Percentiles rank a stretch among this genome's conserved stretches.
Evolutionary conservation across 1,140 invertebrate genomes (phyloP).

Genomic region (Apis laboriosa): DNA sequence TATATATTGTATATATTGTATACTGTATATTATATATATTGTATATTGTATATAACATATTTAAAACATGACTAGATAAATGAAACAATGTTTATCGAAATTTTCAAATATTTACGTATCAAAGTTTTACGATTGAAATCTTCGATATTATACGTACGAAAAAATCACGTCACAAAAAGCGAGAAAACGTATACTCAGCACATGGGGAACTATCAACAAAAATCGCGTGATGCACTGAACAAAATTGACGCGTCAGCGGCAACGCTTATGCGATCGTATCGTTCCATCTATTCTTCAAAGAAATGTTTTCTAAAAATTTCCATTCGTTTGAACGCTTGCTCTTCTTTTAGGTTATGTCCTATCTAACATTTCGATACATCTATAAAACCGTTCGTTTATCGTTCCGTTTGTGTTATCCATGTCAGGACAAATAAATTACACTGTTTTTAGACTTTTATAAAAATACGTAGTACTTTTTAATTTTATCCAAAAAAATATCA

Average conservation of each 20-base stretch:
- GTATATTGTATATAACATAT: too few species aligned
- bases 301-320: background rate
- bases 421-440: too few species aligned
- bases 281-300: background rate
- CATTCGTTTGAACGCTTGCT: background rate
- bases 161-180: too few species aligned
- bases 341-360: background rate
- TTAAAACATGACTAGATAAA: too few species aligned
- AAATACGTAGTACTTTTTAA: too few species aligned
- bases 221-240: background rate
- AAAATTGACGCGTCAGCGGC: constrained; percentile 11
- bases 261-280: background rate
- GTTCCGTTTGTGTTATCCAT: background rate
- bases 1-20: too few species aligned
- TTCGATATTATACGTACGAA: background rate
- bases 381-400: too few species aligned
- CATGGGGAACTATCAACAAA: background rate
- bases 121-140: background rate
- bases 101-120: background rate
- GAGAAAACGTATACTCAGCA: background rate
- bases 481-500: too few species aligned
- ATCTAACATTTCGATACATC: too few species aligned
- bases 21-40: too few species aligned
- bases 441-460: too few species aligned
- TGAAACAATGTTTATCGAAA: background rate